These are phyloP conservation scores for Caradrina clavipalpis DNA, from an alignment of 2,888 invertebrate genomes.

Conservation along the genomic window DNA sequence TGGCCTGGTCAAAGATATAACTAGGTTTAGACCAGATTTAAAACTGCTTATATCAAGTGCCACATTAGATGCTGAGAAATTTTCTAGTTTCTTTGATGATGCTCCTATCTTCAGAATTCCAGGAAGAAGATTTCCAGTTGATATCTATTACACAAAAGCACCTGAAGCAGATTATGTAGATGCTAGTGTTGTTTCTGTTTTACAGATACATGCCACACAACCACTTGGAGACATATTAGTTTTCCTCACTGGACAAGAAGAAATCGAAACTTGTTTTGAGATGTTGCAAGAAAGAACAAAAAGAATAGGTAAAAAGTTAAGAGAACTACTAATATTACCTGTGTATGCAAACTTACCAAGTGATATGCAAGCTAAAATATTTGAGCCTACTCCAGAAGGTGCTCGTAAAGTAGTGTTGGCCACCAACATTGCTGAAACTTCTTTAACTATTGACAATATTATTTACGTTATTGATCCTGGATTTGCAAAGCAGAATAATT, in stretches of 20 bases:
- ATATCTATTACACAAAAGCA: slow-evolving; percentile 99
- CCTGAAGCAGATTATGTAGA: slow-evolving; percentile 99
- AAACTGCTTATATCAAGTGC: slow-evolving; percentile 99
- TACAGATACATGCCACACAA: slow-evolving; percentile 99
- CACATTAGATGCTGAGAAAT: slow-evolving; percentile 99
- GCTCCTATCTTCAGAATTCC: slow-evolving; percentile 99
- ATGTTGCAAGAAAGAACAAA: slow-evolving; percentile 97
- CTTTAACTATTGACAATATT: slow-evolving; percentile 99
- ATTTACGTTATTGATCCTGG: slow-evolving; percentile 99
- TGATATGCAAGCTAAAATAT: slow-evolving; percentile 99
- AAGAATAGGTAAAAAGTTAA: slow-evolving; percentile 97
- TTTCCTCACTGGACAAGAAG: slow-evolving; percentile 98
- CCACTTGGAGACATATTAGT: slow-evolving; percentile 98
- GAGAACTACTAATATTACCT: slow-evolving; percentile 97
- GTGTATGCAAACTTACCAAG: slow-evolving; percentile 99
- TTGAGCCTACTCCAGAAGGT: slow-evolving; percentile 98
- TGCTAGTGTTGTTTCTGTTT: slow-evolving; percentile 98
- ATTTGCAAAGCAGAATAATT: slow-evolving; percentile 99
- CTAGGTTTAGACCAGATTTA: slow-evolving; percentile 97
- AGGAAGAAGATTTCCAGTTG: slow-evolving; percentile 99
- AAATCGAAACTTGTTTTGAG: slow-evolving; percentile 97
- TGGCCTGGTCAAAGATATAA: slow-evolving; percentile 98
- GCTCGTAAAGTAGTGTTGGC: slow-evolving; percentile 99
- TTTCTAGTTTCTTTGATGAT: slow-evolving; percentile 99
- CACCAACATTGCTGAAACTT: slow-evolving; percentile 99